Conservation (phyloP, 2,797 vertebrate species). For the Strix occidentalis region DNA sequence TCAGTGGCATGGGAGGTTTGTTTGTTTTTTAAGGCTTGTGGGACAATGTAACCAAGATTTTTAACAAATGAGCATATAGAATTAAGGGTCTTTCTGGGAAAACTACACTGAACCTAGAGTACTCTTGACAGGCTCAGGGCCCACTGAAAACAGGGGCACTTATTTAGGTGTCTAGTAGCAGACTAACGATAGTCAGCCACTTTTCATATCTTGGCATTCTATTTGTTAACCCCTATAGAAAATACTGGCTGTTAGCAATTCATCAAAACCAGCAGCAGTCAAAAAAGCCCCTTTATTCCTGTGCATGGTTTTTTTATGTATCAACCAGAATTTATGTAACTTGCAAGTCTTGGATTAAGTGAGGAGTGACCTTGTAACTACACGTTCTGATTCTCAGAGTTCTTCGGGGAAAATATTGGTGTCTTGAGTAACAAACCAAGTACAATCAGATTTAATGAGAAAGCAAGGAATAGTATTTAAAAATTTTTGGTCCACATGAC, state of each 20-base stretch:
- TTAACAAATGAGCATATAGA: not conserved
- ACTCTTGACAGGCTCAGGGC: not conserved
- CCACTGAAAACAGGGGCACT: not conserved
- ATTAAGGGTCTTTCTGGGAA: not conserved
- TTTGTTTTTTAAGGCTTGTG: not conserved
- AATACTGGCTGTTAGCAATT: not conserved
- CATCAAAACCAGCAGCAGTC: not conserved
- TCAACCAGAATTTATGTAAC: not conserved
- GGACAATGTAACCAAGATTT: not conserved
- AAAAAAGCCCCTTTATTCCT: not conserved
- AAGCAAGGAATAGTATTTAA: not conserved
- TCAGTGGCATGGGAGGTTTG: not conserved
- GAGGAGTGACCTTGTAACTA: not conserved
- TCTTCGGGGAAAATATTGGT: not conserved
- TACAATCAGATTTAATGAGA: not conserved
- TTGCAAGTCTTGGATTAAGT: not conserved
- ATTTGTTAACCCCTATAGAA: not conserved
- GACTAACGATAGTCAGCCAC: not conserved
- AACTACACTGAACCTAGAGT: not conserved
- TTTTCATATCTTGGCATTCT: not conserved
- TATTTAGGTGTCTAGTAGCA: not conserved
- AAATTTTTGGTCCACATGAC: too few relatives aligned
- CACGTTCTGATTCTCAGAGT: not conserved
- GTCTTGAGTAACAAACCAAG: not conserved
- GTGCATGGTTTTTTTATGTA: not conserved